A percentile compares a stretch with the other conserved stretches of the same genome.
phyloP scores from a whole-genome alignment of 1,140 invertebrate genomes.

The Zophobas morio region DNA sequence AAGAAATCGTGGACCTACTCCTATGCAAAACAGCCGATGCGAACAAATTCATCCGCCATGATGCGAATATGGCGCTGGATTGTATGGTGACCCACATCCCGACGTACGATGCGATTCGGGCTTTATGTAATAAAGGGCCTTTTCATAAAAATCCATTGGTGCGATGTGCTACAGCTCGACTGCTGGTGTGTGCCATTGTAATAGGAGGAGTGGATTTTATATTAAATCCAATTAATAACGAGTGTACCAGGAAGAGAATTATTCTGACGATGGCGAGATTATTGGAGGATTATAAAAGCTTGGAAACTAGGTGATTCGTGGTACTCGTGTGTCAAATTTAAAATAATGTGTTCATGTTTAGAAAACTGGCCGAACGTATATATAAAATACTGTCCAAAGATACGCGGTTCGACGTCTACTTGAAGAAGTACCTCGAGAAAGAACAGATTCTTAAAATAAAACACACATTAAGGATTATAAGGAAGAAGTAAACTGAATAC shows the following conservation, averaged over 20 bases:
- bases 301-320: conserved; percentile 61
- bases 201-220: conserved; percentile 60
- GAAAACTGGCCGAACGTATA: conserved; percentile 63
- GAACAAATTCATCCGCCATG: conserved; percentile 77
- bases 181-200: conserved; percentile 63
- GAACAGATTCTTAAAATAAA: conserved; percentile 59
- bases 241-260: conserved; percentile 62
- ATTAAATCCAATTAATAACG: conserved; percentile 59
- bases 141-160: conserved; percentile 65
- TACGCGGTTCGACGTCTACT: conserved; percentile 60
- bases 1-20: conserved; percentile 73
- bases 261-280: conserved; percentile 62
- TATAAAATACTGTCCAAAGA: conserved; percentile 62
- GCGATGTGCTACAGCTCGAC: conserved; percentile 58
- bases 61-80: conserved; percentile 74
- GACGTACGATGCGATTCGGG: conserved; percentile 63
- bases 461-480: conserved; percentile 49
- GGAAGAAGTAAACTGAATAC: conserved; percentile 5
- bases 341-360: conserved; percentile 48
- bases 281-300: conserved; percentile 60
- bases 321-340: neutral
- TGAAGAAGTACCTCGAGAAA: conserved; percentile 62
- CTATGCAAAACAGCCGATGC: conserved; percentile 76
- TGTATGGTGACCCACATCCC: conserved; percentile 73
- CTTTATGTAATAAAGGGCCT: conserved; percentile 65